Evolutionary conservation across 2,113 vertebrate genomes (phyloP).

Genomic region (Galbula dea): DNA sequence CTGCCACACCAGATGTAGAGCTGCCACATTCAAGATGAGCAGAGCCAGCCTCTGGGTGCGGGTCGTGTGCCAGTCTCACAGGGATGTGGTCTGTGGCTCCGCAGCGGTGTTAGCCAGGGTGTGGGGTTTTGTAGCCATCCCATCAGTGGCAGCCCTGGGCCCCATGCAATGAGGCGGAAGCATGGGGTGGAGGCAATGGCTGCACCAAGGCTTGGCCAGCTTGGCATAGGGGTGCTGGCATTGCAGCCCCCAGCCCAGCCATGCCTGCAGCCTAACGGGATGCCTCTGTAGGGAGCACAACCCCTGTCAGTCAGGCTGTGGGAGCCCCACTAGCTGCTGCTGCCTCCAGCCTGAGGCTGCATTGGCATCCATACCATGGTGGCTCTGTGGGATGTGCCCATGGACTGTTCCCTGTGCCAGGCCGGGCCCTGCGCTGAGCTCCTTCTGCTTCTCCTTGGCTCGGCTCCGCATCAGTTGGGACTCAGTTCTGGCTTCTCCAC

Average conservation of each 20-base stretch:
- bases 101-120: neutral
- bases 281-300: neutral
- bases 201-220: neutral
- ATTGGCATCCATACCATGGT: rapidly evolving
- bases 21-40: neutral
- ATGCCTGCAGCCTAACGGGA: neutral
- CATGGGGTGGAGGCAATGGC: rapidly evolving
- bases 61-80: rapidly evolving
- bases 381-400: rapidly evolving
- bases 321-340: neutral
- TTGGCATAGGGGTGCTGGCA: rapidly evolving
- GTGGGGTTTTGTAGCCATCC: neutral
- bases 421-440: neutral
- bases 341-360: neutral
- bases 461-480: neutral
- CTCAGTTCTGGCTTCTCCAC: neutral
- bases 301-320: rapidly evolving
- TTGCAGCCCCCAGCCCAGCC: neutral
- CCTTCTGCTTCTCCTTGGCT: neutral
- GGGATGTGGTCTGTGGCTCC: neutral
- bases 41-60: neutral
- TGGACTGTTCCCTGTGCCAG: rapidly evolving
- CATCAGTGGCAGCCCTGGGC: neutral
- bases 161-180: neutral
- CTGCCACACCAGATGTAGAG: rapidly evolving